Evolutionary conservation across 2,888 invertebrate genomes (phyloP).

Genomic region (Campoplex nolae): DNA sequence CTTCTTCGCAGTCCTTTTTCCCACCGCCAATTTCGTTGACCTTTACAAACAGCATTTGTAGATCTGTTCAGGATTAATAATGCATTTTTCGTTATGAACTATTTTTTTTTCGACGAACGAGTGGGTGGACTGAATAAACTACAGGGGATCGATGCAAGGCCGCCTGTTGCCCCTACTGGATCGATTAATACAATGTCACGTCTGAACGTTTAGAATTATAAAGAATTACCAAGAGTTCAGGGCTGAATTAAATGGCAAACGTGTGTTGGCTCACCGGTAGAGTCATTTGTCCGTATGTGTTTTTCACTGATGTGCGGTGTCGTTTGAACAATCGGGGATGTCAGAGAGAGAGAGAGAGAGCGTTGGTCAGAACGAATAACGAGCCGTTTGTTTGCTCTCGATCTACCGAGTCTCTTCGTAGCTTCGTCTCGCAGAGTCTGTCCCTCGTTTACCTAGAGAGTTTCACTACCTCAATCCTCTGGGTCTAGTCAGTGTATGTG

Average conservation of each 20-base stretch:
- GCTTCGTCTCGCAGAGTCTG: not conserved
- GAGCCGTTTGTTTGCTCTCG: slow-evolving; percentile 33
- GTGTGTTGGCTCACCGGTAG: not conserved
- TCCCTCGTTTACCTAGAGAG: slow-evolving; percentile 43
- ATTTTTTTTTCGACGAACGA: not conserved
- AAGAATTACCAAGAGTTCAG: slow-evolving; percentile 65
- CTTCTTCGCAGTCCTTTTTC: not conserved
- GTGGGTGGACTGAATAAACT: slow-evolving; percentile 7
- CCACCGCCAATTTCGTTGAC: not conserved
- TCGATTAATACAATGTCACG: slow-evolving; percentile 64
- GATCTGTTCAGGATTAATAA: not conserved
- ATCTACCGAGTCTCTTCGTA: slow-evolving; percentile 25
- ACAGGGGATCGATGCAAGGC: slow-evolving; percentile 60
- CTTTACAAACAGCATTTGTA: not conserved
- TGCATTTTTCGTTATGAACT: slow-evolving; percentile 7
- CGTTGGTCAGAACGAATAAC: slow-evolving; percentile 29
- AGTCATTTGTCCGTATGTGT: not conserved
- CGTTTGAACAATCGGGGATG: slow-evolving; percentile 30
- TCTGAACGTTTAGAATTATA: slow-evolving; percentile 47
- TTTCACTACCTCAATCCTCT: slow-evolving; percentile 21
- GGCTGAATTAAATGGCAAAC: slow-evolving; percentile 33
- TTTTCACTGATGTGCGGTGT: slow-evolving; percentile 2
- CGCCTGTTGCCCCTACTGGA: slow-evolving; percentile 56
- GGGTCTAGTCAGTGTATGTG: slow-evolving; percentile 17
- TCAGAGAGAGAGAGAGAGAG: not conserved